These are phyloP conservation scores for Zophobas atratus DNA, from an alignment of 1,140 invertebrate genomes.

Conservation along the genomic window DNA sequence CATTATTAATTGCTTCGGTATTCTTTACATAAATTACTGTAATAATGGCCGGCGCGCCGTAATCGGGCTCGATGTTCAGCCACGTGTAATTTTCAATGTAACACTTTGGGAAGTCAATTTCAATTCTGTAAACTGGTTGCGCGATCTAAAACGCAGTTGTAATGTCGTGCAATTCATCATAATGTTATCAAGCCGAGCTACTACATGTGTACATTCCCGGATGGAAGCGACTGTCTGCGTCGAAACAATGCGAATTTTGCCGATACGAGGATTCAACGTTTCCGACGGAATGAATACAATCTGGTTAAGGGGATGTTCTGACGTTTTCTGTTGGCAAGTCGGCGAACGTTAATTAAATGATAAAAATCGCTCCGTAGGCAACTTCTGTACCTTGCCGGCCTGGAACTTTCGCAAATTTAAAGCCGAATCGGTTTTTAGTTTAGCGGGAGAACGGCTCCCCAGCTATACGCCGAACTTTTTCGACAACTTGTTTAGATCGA, in stretches of 20 bases:
- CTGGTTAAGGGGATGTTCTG: slow-evolving; percentile 28
- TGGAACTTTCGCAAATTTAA: neutral
- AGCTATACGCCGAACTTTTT: neutral
- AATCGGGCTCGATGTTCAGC: slow-evolving; percentile 35
- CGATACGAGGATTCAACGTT: slow-evolving; percentile 23
- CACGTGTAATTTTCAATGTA: slow-evolving; percentile 47
- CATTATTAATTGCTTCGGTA: slow-evolving; percentile 37
- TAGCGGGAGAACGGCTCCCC: neutral
- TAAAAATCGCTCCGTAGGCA: slow-evolving; percentile 9
- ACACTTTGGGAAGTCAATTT: slow-evolving; percentile 50
- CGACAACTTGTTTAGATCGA: too few relatives aligned
- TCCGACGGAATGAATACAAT: slow-evolving; percentile 30
- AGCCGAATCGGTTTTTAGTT: slow-evolving; percentile 1
- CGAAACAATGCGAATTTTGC: slow-evolving; percentile 39
- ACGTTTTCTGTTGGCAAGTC: slow-evolving; percentile 23
- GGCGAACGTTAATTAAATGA: slow-evolving; percentile 20
- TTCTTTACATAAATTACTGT: slow-evolving; percentile 43
- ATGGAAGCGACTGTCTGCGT: slow-evolving; percentile 27
- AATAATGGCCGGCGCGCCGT: slow-evolving; percentile 36
- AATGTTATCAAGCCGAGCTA: slow-evolving; percentile 49
- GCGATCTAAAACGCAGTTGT: slow-evolving; percentile 49
- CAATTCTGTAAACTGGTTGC: slow-evolving; percentile 49
- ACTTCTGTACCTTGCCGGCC: neutral
- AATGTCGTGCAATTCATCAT: slow-evolving; percentile 52
- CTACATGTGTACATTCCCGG: slow-evolving; percentile 49